Evolutionary conservation across 2,888 invertebrate species (phyloP), one percentile per base, ranked within the genome.

Genomic region (Synanthedon tipuliformis): DNA sequence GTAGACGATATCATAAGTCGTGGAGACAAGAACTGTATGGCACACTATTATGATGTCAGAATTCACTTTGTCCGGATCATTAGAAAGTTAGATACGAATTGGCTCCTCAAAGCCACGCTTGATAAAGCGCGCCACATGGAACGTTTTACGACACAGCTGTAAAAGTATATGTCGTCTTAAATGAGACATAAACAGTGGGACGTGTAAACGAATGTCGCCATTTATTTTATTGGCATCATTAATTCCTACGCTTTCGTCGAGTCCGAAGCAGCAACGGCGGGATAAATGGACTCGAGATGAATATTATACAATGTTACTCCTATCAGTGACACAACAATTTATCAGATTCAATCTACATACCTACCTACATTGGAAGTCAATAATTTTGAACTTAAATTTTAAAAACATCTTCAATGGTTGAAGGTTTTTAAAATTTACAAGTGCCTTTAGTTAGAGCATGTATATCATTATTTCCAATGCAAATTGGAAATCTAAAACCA

Each of bases 151-250:
- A 77, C 63, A 57, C 54, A 63, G 73, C 69, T 78, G 80, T 86
- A 84, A 84, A 85, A 83, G 78, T 81, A 78, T 83, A 83, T 75
- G 81, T 80, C 81, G 78, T 73, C 84, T 83, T 85, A 86, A 87
- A 86, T 85, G 85, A 84, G 85, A 85, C 85, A 84, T 86, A 85
- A 86, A 86, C 81, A 82, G 69, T 66, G 78, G 73, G 78, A 85
- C 78, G 82, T 83, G 82, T 86, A 85, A 86, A 84, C 81, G 78
- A 83, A 84, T 84, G 85, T 85, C 73, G 76, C 83, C 85, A 78
- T 86, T 85, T 81, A 78, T 85, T 87, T 87, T 85, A 87, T 86
- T 82, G 69, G 72, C 62, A 73, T 73, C 85, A 85, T 86, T 85
- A 85, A 81, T 85, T 80, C 69, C 63, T 75, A 70, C 76, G 75